Conservation (phyloP, 2,888 invertebrate species). For the Bedellia somnulentella region DNA sequence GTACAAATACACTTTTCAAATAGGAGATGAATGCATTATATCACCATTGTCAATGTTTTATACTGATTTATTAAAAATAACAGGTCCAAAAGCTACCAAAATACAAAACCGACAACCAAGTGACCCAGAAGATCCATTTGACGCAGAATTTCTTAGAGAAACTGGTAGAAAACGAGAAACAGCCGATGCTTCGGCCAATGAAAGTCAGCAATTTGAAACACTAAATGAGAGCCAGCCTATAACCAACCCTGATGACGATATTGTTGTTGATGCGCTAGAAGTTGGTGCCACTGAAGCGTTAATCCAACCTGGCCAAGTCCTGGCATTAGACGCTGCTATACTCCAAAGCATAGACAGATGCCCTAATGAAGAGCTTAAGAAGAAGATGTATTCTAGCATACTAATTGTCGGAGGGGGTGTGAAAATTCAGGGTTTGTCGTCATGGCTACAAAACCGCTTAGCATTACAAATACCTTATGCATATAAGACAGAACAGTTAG, state of each 20-base stretch:
- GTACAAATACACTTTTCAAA: constrained; percentile 74
- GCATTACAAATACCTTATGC: constrained; percentile 80
- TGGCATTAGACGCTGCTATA: constrained; percentile 89
- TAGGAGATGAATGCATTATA: constrained; percentile 91
- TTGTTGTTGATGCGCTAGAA: constrained; percentile 68
- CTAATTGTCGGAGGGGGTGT: constrained; percentile 91
- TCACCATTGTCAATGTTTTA: constrained; percentile 88
- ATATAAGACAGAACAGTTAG: constrained; percentile 79
- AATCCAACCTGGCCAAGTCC: constrained; percentile 74
- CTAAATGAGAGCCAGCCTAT: constrained; percentile 49
- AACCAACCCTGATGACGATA: constrained; percentile 67
- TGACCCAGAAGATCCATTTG: constrained; percentile 92
- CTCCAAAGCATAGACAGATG: constrained; percentile 90
- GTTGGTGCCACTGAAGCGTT: constrained; percentile 65
- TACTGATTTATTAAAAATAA: constrained; percentile 85
- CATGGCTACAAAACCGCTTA: constrained; percentile 87
- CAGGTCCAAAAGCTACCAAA: constrained; percentile 73
- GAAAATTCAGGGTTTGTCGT: constrained; percentile 78
- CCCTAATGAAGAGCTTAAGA: constrained; percentile 83
- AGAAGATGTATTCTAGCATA: constrained; percentile 93
- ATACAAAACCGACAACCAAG: constrained; percentile 71
- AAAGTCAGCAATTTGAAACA: constrained; percentile 49
- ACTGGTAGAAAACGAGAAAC: constrained; percentile 68
- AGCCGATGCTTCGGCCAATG: constrained; percentile 37
- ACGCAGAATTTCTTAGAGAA: constrained; percentile 88